A percentile compares a stretch with the other conserved stretches of the same genome.
Conservation (phyloP, 2,113 vertebrate species). For the Lutjanus erythropterus region DNA sequence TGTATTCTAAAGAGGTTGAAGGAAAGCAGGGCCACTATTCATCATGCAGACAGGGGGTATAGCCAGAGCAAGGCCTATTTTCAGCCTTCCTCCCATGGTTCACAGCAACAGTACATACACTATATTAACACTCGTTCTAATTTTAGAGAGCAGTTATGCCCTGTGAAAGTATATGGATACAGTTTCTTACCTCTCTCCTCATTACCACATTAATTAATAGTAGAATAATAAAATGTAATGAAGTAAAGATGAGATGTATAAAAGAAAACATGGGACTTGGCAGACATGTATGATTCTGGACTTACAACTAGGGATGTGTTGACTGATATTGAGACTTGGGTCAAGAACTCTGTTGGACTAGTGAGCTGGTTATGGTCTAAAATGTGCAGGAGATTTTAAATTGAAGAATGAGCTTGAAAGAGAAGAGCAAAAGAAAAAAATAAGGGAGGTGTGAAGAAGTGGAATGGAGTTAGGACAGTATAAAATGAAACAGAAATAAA, state of each 20-base stretch:
- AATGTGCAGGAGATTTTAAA: neutral
- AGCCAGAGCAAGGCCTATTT: constrained; percentile 65
- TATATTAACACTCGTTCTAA: constrained; percentile 29
- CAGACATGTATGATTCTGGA: neutral
- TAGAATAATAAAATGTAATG: constrained; percentile 2
- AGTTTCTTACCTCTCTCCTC: no score
- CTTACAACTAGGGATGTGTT: neutral
- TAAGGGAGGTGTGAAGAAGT: neutral
- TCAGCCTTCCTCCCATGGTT: constrained; percentile 58
- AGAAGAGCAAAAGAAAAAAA: neutral
- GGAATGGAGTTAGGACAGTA: neutral
- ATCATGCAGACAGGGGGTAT: constrained; percentile 73
- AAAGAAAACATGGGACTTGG: neutral
- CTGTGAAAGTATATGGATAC: constrained; percentile 8
- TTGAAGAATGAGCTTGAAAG: neutral
- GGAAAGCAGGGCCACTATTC: constrained; percentile 67
- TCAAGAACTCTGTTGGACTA: neutral
- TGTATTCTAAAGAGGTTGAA: constrained; percentile 61
- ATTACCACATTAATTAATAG: no score
- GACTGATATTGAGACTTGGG: neutral
- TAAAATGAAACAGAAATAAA: neutral
- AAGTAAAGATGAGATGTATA: neutral
- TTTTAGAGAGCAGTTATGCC: neutral
- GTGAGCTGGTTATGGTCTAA: neutral
- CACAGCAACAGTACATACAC: constrained; percentile 17